phyloP scores from a whole-genome alignment of 2,113 vertebrate genomes.

The Crocuta crocuta region DNA sequence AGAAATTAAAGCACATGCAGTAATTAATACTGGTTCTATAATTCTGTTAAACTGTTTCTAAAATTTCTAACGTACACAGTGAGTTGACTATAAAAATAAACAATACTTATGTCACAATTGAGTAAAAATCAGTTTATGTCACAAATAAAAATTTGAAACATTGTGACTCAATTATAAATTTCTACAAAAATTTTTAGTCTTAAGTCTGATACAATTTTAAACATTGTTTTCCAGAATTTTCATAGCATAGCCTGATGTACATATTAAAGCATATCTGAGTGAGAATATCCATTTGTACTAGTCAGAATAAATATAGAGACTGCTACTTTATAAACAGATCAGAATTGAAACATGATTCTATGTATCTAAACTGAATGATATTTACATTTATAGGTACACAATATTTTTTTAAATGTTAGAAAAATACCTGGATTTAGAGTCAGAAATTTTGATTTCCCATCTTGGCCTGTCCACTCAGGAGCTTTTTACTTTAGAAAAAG shows the following conservation, averaged over 20 bases:
- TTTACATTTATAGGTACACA: background rate
- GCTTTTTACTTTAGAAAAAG: background rate
- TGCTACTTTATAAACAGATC: background rate
- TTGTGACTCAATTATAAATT: background rate
- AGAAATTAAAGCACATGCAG: background rate
- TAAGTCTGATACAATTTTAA: background rate
- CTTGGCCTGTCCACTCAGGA: background rate
- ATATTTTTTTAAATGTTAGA: background rate
- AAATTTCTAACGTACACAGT: background rate
- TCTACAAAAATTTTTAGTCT: background rate
- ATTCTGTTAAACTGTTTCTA: slow-evolving; percentile 7
- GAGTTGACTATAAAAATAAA: background rate
- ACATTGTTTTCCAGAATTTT: background rate
- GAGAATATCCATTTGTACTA: background rate
- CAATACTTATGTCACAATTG: background rate
- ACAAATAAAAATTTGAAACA: background rate
- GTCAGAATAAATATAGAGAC: background rate
- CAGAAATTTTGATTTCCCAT: background rate
- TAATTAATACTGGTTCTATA: background rate
- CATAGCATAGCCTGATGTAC: background rate
- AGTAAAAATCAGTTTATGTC: background rate
- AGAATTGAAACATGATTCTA: background rate
- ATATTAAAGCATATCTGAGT: background rate
- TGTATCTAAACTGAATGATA: background rate
- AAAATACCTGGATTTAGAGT: background rate